Base-by-base conservation (phyloP, 2,888 invertebrate genomes). In the Acleris emargana region DNA sequence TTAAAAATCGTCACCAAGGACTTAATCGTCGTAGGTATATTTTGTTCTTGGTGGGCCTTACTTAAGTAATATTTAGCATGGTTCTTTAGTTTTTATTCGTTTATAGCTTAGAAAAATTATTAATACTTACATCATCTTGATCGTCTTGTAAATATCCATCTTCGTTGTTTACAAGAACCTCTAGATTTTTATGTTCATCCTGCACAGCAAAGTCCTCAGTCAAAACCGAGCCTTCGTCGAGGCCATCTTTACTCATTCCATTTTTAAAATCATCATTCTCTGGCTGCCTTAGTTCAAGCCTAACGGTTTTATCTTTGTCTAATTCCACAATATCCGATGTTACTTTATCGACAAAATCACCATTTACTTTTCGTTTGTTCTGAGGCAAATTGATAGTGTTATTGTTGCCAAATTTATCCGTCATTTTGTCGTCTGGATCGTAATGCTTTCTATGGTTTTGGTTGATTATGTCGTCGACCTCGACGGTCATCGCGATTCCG, bases 401-500 rank as follows among this genome's bases (percentile, higher is more conserved):
- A 62, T 88, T 87, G 51, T 86, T 84, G 0, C 68, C 69, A 47
- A 73, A 79, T 70, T 79, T 80, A 53, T 68, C 67, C 11, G 42
- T 7, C 68, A 67, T 47, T 58, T 67, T 69, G 62, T 84, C 84
- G 32, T 74, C 69, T 4, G 77, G 69, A 57, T 78, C 73, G 42
- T 68, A 71, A 79, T 86, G 88, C 67, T 86, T 88, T 58, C 82
- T 74, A 79, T 87, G 87, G 68, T 83, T 84, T 45, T 86, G 84
- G 68, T 83, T 84, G 68, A 90, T 87, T 68, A 90, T 88, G 69
- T 89, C 86, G 9, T 89, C 86, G 45, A 86, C 85, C 16, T 78
- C 76, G 66, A 82, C 83, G 32, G 82, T 82, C 84, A 89, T 86
- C 72, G 86, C 75, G 79, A 80, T 75, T 71, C 81, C 87, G 81